Percentiles rank a stretch among this genome's conserved stretches.
phyloP scores from a whole-genome alignment of 2,113 vertebrate genomes.

The Manacus vitellinus region DNA sequence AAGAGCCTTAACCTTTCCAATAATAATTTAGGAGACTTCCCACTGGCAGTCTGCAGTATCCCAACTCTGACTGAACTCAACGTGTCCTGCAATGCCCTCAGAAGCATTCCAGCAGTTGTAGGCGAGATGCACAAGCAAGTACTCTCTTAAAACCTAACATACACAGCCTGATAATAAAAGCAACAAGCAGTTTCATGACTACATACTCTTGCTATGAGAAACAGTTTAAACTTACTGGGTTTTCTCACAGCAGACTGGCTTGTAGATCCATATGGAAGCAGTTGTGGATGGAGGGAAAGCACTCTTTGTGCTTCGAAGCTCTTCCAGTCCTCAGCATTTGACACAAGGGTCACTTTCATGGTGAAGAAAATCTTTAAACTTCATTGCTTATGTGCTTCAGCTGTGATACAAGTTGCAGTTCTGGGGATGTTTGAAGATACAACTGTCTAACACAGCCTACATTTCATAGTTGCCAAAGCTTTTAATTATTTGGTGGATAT shows the following conservation, averaged over 20 bases:
- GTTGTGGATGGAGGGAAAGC: not conserved
- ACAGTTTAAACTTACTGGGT: not conserved
- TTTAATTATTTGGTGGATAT: not conserved
- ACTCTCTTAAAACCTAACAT: not conserved
- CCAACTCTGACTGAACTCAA: constrained; percentile 92
- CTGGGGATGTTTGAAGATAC: not conserved
- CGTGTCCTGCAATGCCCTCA: constrained; percentile 92
- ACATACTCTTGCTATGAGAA: not conserved
- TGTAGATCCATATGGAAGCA: not conserved
- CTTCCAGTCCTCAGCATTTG: not conserved
- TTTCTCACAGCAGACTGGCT: not conserved
- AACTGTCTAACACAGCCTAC: not conserved
- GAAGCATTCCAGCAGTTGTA: constrained; percentile 80
- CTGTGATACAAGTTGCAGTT: not conserved
- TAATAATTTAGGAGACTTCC: constrained; percentile 92
- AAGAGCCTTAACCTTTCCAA: constrained; percentile 98
- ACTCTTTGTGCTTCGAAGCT: not conserved
- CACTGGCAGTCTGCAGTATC: constrained; percentile 87
- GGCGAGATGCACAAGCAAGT: constrained; percentile 91
- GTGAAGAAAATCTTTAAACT: not conserved
- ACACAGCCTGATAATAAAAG: not conserved
- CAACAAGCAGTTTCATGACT: not conserved
- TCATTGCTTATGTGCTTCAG: not conserved
- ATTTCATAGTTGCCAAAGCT: not conserved
- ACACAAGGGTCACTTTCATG: not conserved